These are phyloP conservation scores for Drosophila tani DNA, from an alignment of 1,140 invertebrate species.

Conservation along the genomic window DNA sequence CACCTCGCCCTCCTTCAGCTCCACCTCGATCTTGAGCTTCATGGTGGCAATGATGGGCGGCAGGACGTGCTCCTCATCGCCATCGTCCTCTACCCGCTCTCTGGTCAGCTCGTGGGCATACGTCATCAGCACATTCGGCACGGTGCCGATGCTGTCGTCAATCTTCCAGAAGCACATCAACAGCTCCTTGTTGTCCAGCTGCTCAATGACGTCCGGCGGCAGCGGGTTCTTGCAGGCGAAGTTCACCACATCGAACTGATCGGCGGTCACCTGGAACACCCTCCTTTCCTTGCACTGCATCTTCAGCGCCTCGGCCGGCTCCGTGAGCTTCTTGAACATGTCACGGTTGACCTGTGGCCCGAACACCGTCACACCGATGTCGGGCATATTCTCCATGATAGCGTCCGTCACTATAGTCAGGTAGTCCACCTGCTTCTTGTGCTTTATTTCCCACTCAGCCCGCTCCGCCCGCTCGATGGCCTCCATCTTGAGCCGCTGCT, in stretches of 20 bases:
- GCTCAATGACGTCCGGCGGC: constrained; percentile 65
- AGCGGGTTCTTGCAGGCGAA: constrained; percentile 76
- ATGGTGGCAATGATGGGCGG: constrained; percentile 63
- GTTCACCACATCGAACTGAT: constrained; percentile 70
- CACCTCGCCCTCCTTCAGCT: constrained; percentile 63
- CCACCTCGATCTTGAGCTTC: constrained; percentile 72
- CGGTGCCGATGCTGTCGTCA: constrained; percentile 57
- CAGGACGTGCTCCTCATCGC: constrained; percentile 56
- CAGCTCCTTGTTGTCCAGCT: constrained; percentile 76
- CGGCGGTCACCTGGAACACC: constrained; percentile 48
- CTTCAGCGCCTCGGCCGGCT: constrained; percentile 75
- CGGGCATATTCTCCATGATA: constrained; percentile 85
- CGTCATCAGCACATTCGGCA: constrained; percentile 67
- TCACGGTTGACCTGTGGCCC: constrained; percentile 81
- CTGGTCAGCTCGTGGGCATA: constrained; percentile 74
- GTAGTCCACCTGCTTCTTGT: constrained; percentile 80
- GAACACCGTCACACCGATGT: constrained; percentile 83
- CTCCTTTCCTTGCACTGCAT: constrained; percentile 82
- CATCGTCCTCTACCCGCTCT: constrained; percentile 48
- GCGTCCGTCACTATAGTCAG: constrained; percentile 83
- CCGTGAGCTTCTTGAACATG: constrained; percentile 80
- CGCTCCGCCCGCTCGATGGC: constrained; percentile 54
- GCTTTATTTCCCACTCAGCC: constrained; percentile 73
- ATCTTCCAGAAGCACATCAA: constrained; percentile 82
- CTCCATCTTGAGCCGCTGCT: constrained; percentile 66